Conservation (phyloP, 2,113 vertebrate genomes). For the Numida meleagris region DNA sequence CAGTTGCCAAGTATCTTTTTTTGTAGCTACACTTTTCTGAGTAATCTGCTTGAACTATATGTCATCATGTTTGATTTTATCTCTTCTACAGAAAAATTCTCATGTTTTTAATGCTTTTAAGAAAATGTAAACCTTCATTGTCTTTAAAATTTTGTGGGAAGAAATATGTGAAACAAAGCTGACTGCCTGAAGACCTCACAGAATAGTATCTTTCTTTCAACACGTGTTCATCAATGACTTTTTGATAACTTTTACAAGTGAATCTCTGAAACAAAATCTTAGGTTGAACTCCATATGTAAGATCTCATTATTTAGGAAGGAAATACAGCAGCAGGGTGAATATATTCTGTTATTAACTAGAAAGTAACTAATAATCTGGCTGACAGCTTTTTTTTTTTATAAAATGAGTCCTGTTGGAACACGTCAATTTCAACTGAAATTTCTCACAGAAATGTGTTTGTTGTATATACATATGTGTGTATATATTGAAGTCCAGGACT, state of each 20-base stretch:
- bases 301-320: neutral
- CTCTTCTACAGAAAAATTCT: neutral
- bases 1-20: conserved; percentile 65
- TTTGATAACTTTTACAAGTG: neutral
- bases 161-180: neutral
- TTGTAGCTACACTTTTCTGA: neutral
- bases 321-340: neutral
- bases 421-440: neutral
- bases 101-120: neutral
- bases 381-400: neutral
- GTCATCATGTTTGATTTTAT: neutral
- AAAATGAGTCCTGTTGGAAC: neutral
- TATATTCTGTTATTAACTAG: neutral
- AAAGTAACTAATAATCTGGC: neutral
- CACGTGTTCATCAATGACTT: neutral
- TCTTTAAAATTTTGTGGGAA: neutral
- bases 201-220: neutral
- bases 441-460: neutral
- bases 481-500: neutral
- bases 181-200: neutral
- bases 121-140: neutral
- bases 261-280: neutral
- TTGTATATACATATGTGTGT: too few relatives aligned
- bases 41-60: conserved; percentile 25
- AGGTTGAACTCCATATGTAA: neutral